Conservation (phyloP, 2,113 vertebrate species). For the Laterallus jamaicensis region DNA sequence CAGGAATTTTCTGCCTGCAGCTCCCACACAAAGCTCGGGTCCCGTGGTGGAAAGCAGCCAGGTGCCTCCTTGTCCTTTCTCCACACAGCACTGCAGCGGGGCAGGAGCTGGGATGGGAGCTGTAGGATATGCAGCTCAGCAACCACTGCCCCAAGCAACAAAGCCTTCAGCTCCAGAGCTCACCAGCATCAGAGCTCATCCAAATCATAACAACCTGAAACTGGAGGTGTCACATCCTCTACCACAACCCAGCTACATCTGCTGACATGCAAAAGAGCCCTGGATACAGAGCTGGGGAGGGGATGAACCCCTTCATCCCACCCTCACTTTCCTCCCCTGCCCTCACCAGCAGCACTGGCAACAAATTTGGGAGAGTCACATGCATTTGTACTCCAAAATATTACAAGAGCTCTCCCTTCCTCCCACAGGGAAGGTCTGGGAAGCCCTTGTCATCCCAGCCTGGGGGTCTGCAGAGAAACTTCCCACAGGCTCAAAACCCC, state of each 20-base stretch:
- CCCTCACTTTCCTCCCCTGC: background rate
- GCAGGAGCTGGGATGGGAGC: background rate
- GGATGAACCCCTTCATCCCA: background rate
- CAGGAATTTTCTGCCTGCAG: background rate
- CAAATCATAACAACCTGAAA: background rate
- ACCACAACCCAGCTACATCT: background rate
- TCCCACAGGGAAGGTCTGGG: background rate
- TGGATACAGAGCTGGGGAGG: background rate
- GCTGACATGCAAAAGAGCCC: background rate
- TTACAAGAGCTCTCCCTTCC: background rate
- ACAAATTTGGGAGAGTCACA: background rate
- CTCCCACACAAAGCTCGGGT: background rate
- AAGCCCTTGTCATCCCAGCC: background rate
- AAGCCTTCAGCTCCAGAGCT: background rate
- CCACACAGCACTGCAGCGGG: background rate
- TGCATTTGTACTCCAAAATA: background rate
- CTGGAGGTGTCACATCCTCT: background rate
- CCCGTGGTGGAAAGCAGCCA: background rate
- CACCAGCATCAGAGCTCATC: background rate
- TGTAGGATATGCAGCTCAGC: background rate
- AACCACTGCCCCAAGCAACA: background rate
- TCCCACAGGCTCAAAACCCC: background rate
- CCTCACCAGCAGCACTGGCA: background rate
- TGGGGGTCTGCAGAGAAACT: background rate
- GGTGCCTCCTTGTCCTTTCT: background rate